These are phyloP conservation scores for Amblyjoppa proteus DNA, from an alignment of 2,888 invertebrate genomes.

Conservation along the genomic window DNA sequence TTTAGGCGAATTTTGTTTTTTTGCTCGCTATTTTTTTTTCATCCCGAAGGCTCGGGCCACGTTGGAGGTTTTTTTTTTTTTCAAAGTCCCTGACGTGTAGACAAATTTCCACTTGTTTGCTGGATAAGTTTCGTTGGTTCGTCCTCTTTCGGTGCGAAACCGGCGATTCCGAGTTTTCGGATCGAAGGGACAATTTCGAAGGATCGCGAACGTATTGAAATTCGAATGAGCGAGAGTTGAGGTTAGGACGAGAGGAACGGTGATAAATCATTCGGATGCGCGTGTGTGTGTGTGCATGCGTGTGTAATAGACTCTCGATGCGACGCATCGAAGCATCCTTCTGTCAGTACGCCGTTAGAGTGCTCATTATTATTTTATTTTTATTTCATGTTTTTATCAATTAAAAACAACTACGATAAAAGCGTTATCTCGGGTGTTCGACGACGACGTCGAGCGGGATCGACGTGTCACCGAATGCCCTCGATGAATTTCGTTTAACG, in stretches of 20 bases:
- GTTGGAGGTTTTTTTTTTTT: slow-evolving; percentile 2
- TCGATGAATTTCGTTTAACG: slow-evolving; percentile 13
- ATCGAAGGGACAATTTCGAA: background rate
- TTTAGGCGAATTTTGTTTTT: background rate
- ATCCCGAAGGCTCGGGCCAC: background rate
- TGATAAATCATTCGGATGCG: slow-evolving; percentile 38
- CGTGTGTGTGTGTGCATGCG: background rate
- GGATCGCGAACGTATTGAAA: background rate
- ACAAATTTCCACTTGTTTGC: slow-evolving; percentile 53
- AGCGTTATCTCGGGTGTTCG: background rate
- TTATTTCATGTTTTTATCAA: slow-evolving; percentile 1
- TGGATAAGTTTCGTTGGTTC: slow-evolving; percentile 18
- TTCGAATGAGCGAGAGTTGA: slow-evolving; percentile 42
- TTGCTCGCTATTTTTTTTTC: background rate
- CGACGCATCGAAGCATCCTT: slow-evolving; percentile 12
- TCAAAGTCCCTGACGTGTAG: background rate
- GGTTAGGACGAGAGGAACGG: slow-evolving; percentile 51
- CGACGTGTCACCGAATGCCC: background rate
- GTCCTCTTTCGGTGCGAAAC: background rate
- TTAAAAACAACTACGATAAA: background rate
- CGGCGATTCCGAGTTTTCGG: background rate
- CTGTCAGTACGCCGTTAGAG: slow-evolving; percentile 7
- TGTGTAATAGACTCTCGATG: background rate
- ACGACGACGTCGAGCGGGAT: background rate
- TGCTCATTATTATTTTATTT: background rate